phyloP scores from a whole-genome alignment of 2,888 invertebrate genomes.

The Ophioninae sp. region DNA sequence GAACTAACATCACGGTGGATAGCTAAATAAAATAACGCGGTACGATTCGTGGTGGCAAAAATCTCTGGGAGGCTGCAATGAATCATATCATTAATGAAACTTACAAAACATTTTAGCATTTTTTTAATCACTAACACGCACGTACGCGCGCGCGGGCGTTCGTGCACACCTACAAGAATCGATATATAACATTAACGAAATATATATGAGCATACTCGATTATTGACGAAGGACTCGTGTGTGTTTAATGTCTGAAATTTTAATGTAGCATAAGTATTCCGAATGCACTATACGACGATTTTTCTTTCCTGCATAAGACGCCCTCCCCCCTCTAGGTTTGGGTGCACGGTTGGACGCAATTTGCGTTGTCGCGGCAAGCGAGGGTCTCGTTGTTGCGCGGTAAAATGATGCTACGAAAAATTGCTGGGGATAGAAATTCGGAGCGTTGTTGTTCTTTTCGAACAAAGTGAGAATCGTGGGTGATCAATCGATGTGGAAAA shows the following conservation, averaged over 20 bases:
- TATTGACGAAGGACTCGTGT: neutral
- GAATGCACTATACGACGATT: neutral
- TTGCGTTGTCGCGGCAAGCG: neutral
- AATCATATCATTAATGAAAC: neutral
- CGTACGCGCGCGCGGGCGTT: neutral
- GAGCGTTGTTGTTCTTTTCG: neutral
- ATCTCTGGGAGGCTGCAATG: neutral
- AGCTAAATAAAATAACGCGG: neutral
- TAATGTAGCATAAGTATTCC: neutral
- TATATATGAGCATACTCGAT: neutral
- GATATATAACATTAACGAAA: neutral
- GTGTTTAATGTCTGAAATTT: neutral
- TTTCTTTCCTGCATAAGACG: neutral
- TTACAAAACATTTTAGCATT: neutral
- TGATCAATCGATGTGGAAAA: slow-evolving; percentile 5
- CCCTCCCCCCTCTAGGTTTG: neutral
- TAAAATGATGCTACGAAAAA: neutral
- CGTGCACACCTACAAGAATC: neutral
- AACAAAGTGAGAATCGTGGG: neutral
- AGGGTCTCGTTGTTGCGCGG: neutral
- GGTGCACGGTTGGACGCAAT: slow-evolving; percentile 2
- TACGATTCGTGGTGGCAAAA: neutral
- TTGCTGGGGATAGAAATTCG: neutral
- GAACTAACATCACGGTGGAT: neutral
- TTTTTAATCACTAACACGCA: neutral